Evolutionary conservation across 2,888 invertebrate species (phyloP).

Genomic region (Chrysolina oricalcia): DNA sequence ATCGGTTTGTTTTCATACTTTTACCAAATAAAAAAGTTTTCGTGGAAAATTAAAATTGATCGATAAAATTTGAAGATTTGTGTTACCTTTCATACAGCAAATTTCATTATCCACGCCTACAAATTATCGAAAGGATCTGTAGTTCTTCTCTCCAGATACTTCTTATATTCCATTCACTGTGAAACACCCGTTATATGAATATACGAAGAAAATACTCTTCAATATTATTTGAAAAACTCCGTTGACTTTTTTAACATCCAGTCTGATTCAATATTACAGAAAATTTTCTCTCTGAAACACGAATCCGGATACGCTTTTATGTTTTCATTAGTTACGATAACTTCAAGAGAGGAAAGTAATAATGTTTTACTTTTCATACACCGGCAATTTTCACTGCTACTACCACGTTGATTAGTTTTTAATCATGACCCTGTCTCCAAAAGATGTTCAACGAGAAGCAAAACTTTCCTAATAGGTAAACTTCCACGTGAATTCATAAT

Average conservation of each 20-base stretch:
- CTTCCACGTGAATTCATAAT: conserved; percentile 20
- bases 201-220: too few relatives aligned
- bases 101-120: too few relatives aligned
- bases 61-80: too few relatives aligned
- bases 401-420: conserved; percentile 13
- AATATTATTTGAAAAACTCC: too few relatives aligned
- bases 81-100: too few relatives aligned
- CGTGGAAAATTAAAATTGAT: too few relatives aligned
- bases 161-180: too few relatives aligned
- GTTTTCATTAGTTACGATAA: not conserved
- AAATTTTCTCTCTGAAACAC: not conserved
- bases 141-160: too few relatives aligned
- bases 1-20: too few relatives aligned
- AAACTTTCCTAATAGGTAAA: conserved; percentile 23
- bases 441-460: conserved; percentile 12
- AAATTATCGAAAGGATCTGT: too few relatives aligned
- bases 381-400: not conserved
- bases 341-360: conserved; percentile 13
- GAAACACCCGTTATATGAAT: too few relatives aligned
- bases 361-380: conserved; percentile 11
- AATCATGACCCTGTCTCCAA: conserved; percentile 4
- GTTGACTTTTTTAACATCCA: not conserved
- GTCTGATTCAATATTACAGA: not conserved
- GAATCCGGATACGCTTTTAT: not conserved
- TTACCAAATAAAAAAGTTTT: too few relatives aligned